Evolutionary conservation across 1,140 invertebrate species (phyloP).

Genomic region (Drosophila ogumai): DNA sequence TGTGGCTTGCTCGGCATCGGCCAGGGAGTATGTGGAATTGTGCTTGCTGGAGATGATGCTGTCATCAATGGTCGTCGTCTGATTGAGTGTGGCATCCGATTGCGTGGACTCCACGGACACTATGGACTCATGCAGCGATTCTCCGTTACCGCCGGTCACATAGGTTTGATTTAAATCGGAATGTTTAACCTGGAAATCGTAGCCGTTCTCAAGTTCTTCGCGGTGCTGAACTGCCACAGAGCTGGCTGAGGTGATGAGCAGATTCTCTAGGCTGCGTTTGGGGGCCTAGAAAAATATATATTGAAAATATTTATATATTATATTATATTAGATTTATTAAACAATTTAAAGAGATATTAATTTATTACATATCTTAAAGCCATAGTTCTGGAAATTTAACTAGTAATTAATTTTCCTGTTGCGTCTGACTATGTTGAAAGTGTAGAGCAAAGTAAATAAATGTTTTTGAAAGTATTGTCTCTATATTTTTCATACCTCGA

Average conservation of each 20-base stretch:
- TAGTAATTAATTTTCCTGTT: no score
- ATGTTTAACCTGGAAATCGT: slow-evolving; percentile 60
- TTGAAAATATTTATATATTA: no score
- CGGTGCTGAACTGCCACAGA: slow-evolving; percentile 30
- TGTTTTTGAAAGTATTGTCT: no score
- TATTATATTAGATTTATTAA: no score
- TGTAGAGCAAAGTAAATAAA: no score
- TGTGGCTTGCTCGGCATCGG: slow-evolving; percentile 64
- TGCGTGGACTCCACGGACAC: slow-evolving; percentile 83
- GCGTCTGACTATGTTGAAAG: no score
- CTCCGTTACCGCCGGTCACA: slow-evolving; percentile 46
- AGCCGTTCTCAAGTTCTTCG: slow-evolving; percentile 56
- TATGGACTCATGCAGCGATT: slow-evolving; percentile 82
- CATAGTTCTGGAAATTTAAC: no score
- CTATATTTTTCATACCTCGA: no score
- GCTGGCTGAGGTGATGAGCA: slow-evolving; percentile 61
- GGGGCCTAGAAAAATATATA: slow-evolving; percentile 64
- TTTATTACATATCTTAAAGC: no score
- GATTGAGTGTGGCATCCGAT: slow-evolving; percentile 77
- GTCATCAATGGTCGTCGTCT: slow-evolving; percentile 84
- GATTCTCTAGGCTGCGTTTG: slow-evolving; percentile 84
- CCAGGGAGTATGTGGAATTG: slow-evolving; percentile 80
- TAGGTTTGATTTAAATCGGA: slow-evolving; percentile 74
- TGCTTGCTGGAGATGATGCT: slow-evolving; percentile 84
- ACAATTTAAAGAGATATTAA: no score